Evolutionary conservation across 1,140 invertebrate genomes (phyloP).

Genomic region (Nomia melanderi): DNA sequence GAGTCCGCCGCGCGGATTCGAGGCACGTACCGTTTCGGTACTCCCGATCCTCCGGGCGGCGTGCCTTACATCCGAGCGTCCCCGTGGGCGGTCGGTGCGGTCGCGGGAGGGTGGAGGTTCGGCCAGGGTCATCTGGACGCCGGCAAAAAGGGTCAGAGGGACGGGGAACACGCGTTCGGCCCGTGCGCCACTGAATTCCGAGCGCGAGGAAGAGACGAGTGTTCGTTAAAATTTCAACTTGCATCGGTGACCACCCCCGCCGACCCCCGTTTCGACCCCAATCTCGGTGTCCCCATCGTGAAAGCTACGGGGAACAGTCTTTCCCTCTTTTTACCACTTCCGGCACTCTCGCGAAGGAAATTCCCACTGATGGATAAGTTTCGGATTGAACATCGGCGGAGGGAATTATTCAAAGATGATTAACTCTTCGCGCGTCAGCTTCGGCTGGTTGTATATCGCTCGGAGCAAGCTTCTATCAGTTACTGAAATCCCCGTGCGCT

Average conservation of each 20-base stretch:
- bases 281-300: not conserved
- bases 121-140: slow-evolving; percentile 24
- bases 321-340: not conserved
- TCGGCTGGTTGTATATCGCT: too few species aligned
- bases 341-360: too few species aligned
- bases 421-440: too few species aligned
- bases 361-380: not conserved
- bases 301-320: not conserved
- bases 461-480: too few species aligned
- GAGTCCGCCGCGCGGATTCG: slow-evolving; percentile 55
- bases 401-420: not conserved
- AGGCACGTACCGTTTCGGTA: slow-evolving; percentile 51
- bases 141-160: slow-evolving; percentile 6
- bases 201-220: slow-evolving; percentile 16
- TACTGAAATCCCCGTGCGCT: too few species aligned
- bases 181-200: slow-evolving; percentile 41
- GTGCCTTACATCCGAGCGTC: slow-evolving; percentile 19
- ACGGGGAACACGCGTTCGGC: slow-evolving; percentile 23
- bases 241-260: slow-evolving; percentile 46
- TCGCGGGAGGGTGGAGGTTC: slow-evolving; percentile 4
- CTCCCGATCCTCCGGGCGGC: slow-evolving; percentile 33
- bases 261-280: not conserved
- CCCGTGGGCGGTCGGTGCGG: slow-evolving; percentile 4
- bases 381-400: not conserved
- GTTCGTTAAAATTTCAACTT: slow-evolving; percentile 63